Base-by-base conservation (phyloP, 2,888 invertebrate species). In the Acanthoscelides obtectus region DNA sequence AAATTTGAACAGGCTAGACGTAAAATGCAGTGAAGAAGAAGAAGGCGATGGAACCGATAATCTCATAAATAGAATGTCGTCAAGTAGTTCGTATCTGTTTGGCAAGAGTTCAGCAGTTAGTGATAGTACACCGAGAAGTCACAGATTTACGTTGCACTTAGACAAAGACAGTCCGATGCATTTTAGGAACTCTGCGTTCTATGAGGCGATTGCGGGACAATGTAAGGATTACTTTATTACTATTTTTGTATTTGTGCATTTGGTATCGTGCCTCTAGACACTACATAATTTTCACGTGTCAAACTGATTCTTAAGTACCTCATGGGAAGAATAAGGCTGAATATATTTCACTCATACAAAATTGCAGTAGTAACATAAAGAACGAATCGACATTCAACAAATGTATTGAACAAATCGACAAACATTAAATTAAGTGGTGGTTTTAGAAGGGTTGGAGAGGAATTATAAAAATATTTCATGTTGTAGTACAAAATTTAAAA, bases 121-220 rank as follows among this genome's bases (percentile, higher is more conserved):
- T 64, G 85, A 89, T 25, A 89, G 90, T 12, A 90, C 91, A 0
- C 90, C 91, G 0, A 88, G 89, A 76, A 84, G 82, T 72, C 81
- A 92, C 77, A 87, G 94, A 71, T 88, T 93, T 69, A 93, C 94
- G 0, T 80, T 93, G 74, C 92, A 94, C 81, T 89, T 93, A 69
- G 93, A 94, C 69, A 90, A 91, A 79, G 90, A 91, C 22, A 91
- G 92, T 73, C 94, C 94, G 0, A 87, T 92, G 76, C 91, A 93
- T 83, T 21, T 66, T 66, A 91, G 93, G 80, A 95, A 95, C 81
- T 93, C 94, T 63, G 87, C 88, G 67, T 92, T 92, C 81, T 88
- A 92, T 75, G 90, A 92, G 4, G 91, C 92, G 0, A 92, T 93
- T 72, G 92, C 93, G 66, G 92, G 92, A 2, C 90, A 92, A 80